Base-by-base conservation (phyloP, 2,113 vertebrate genomes). In the Phrynosoma platyrhinos region DNA sequence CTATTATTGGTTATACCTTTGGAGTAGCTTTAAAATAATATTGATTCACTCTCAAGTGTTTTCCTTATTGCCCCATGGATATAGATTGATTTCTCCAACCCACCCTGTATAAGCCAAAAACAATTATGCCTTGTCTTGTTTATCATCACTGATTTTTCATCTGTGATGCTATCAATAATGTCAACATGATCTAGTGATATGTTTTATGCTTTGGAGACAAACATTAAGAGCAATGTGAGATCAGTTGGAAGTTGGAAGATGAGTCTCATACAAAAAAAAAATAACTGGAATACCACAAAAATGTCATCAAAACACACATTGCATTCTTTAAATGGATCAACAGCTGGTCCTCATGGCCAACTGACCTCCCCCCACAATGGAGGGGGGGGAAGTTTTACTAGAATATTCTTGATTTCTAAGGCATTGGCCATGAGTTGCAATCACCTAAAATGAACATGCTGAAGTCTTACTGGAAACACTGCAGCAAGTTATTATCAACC, bases 71-170 rank as follows among this genome's bases (percentile, higher is more conserved):
- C 36, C 79, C 79, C 58, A 47, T 25, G 42, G 74, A 66, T 88
- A 92, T 83, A 58, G 79, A 79, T 1, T 84, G 40, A 82, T 83
- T 86, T 86, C 85, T 40, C 23, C 53, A 83, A 77, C 5, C 69
- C 25, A 9, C 74, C 90, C 89, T 88, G 81, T 20, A 4, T 69
- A 14, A 1, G 14, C 76, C 77, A 75, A 82, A 91, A 6, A 9
- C 40, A 85, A 21, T 42, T 68, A 78, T 83, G 76, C 1, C 47
- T 42, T 66, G 9, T 88, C 82, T 84, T 87, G 9, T 55, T 78
- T 23, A 42, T 82, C 14, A 47, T 76, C 79, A 64, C 13, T 75
- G 69, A 82, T 52, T 10, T 79, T 80, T 88, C 62, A 8, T 53
- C 74, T 64, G 40, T 72, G 72, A 79, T 85, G 30, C 47, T 80